These are phyloP conservation scores for Phyto melanocephala DNA, from an alignment of 2,888 invertebrate genomes.

Conservation along the genomic window DNA sequence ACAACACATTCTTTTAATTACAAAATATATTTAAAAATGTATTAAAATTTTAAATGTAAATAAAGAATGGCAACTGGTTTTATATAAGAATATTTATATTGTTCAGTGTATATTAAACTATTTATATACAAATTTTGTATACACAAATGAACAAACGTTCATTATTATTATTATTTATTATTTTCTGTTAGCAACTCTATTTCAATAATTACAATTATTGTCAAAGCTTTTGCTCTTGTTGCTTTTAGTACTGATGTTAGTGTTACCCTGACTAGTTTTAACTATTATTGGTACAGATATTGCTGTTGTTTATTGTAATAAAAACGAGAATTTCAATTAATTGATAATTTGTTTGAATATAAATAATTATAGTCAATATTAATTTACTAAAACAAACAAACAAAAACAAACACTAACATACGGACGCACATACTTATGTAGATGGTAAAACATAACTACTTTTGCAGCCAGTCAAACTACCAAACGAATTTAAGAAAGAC, in stretches of 20 bases:
- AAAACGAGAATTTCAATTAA: constrained; percentile 65
- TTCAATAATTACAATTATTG: constrained; percentile 16
- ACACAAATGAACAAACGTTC: too few relatives aligned
- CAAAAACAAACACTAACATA: constrained; percentile 33
- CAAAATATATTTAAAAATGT: too few relatives aligned
- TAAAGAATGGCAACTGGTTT: too few relatives aligned
- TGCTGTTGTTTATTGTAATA: constrained; percentile 6
- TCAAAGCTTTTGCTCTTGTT: neutral
- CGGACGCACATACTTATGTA: neutral
- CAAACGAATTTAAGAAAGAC: neutral
- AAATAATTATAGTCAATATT: constrained; percentile 64
- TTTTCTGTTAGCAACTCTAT: neutral
- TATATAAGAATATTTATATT: too few relatives aligned
- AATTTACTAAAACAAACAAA: constrained; percentile 44
- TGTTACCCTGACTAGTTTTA: constrained; percentile 22
- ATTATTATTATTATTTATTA: neutral
- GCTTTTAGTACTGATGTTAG: neutral
- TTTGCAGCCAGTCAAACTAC: neutral
- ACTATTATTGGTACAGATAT: constrained; percentile 21
- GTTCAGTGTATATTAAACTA: too few relatives aligned
- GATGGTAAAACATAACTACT: neutral
- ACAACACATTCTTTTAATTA: too few relatives aligned
- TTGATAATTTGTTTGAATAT: constrained; percentile 65
- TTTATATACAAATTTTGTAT: too few relatives aligned
- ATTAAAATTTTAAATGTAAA: too few relatives aligned